A percentile compares a stretch with the other conserved stretches of the same genome.
phyloP scores from a whole-genome alignment of 1,140 invertebrate species.

The Armadillidium nasatum region DNA sequence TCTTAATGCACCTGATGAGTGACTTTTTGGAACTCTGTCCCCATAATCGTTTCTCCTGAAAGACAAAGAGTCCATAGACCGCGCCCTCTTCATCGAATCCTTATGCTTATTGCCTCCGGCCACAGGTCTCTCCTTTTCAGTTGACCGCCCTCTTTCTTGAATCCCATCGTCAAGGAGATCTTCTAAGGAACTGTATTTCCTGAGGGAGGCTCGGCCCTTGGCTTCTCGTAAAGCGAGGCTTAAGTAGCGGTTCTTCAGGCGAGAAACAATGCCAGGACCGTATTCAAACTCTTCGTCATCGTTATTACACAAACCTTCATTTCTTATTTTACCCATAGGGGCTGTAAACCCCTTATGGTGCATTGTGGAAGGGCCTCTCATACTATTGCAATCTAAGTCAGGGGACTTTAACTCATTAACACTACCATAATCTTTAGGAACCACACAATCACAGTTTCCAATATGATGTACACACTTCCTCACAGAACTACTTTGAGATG shows the following conservation, averaged over 20 bases:
- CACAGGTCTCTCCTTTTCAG: slow-evolving; percentile 33
- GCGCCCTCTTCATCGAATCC: slow-evolving; percentile 70
- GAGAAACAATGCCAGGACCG: slow-evolving; percentile 84
- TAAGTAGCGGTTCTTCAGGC: slow-evolving; percentile 74
- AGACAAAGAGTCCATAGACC: slow-evolving; percentile 71
- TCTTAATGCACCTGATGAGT: not conserved
- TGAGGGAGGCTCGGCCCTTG: slow-evolving; percentile 59
- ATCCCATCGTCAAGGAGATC: slow-evolving; percentile 66
- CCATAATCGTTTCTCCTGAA: slow-evolving; percentile 28
- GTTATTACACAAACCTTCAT: slow-evolving; percentile 24
- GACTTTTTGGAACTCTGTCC: slow-evolving; percentile 1
- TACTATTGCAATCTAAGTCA: slow-evolving; percentile 22
- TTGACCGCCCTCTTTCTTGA: slow-evolving; percentile 27
- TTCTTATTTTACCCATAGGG: slow-evolving; percentile 32
- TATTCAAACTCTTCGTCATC: slow-evolving; percentile 71
- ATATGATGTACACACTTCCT: not conserved
- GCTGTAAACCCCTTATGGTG: slow-evolving; percentile 43
- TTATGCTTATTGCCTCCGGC: slow-evolving; percentile 31
- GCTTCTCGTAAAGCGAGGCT: slow-evolving; percentile 67
- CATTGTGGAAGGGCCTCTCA: slow-evolving; percentile 29
- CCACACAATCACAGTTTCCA: not conserved
- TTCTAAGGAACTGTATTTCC: slow-evolving; percentile 76
- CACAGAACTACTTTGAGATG: slow-evolving; percentile 26
- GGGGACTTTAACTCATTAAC: slow-evolving; percentile 27
- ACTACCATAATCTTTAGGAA: slow-evolving; percentile 23